Base-by-base conservation (phyloP, 2,113 vertebrate species). In the Dunckerocampus dactyliophorus region DNA sequence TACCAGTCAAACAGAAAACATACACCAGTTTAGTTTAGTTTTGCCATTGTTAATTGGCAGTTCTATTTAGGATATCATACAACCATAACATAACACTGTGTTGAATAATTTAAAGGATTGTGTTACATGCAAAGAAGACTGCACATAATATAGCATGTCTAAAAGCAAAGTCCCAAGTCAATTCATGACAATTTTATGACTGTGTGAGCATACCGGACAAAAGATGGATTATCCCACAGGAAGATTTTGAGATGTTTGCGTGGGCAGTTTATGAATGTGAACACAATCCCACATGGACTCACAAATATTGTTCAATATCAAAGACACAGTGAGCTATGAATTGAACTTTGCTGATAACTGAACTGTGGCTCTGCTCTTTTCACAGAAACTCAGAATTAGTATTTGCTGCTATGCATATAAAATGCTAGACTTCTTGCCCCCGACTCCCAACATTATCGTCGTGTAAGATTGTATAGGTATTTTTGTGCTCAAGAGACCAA, bases 401-500 rank as follows among this genome's bases (percentile, higher is more conserved):
- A 68, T 7, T 62, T 54, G 12, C 46, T 67, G 59, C 45, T 57
- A 62, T 59, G 56, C 62, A 79, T 65, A 59, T n/a, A 28, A 43
- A 53, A 67, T 59, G 6, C 45, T 54, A 57, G 58, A 45, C 65
- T 79, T 67, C 74, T 67, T 75, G 21, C 68, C 46, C 47, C 51
- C 13, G 48, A 47, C 61, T 49, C 67, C 55, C 59, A 34, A 65
- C 37, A 53, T 72, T 24, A 74, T 76, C 52, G 12, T 14, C n/a
- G 42, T 56, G 17, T 12, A 37, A 54, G 15, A 39, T 61, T 66
- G 22, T 60, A 28, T 59, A 51, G 56, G 68, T 75, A 45, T 71
- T 84, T 82, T 72, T 31, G 54, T 74, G 81, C 71, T 80, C 59
- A 37, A 12, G 60, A 37, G 71, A 77, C 64, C 52, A 76, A 56